Evolutionary conservation across 2,797 vertebrate species (phyloP).

Genomic region (Okamejei kenojei): DNA sequence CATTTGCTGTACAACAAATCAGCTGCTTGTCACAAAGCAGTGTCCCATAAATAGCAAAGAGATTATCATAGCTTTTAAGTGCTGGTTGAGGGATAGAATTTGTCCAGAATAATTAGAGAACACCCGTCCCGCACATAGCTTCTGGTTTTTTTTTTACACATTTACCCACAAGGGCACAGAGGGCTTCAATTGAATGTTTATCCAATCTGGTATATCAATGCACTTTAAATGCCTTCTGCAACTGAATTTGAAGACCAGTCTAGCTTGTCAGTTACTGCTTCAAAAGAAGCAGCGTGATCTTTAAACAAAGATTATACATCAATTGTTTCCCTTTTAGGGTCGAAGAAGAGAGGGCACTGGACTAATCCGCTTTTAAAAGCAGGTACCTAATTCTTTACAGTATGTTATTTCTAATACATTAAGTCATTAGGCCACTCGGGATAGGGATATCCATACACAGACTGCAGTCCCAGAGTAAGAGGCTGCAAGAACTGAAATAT

Average conservation of each 20-base stretch:
- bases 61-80: not conserved
- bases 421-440: not conserved
- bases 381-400: not conserved
- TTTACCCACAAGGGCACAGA: not conserved
- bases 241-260: not conserved
- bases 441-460: not conserved
- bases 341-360: not conserved
- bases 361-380: not conserved
- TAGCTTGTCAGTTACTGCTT: not conserved
- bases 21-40: not conserved
- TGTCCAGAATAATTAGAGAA: not conserved
- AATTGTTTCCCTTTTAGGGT: not conserved
- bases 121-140: not conserved
- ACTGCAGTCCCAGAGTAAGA: not conserved
- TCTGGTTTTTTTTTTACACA: not conserved
- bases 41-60: not conserved
- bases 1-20: not conserved
- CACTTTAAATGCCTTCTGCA: not conserved
- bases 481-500: not conserved
- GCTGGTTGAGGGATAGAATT: not conserved
- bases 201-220: not conserved
- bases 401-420: not conserved
- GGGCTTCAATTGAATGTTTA: no score
- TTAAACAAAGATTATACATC: no score
- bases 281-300: not conserved